A percentile compares a stretch with the other conserved stretches of the same genome.
Conservation (phyloP, 92 coral and sea anemone genomes). For the Phenganax marumi region DNA sequence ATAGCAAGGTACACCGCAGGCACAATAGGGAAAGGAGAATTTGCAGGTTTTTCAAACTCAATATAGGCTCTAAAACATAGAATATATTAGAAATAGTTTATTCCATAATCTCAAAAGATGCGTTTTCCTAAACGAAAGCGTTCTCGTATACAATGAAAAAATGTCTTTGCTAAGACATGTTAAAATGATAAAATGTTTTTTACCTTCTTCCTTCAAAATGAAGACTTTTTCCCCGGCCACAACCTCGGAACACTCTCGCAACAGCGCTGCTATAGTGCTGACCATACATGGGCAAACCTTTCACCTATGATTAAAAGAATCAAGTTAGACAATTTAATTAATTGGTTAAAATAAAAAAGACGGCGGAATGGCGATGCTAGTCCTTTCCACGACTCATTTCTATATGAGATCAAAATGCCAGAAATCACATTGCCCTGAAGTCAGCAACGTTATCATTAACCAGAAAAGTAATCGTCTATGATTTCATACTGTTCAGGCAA, state of each 20-base stretch:
- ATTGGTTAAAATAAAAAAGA: too few species aligned
- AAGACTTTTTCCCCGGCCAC: constrained; percentile 85
- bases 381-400: too few species aligned
- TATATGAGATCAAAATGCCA: too few species aligned
- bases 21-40: constrained; percentile 48
- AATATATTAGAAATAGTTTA: background rate
- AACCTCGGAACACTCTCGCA: constrained; percentile 79
- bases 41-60: constrained; percentile 72
- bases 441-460: too few species aligned
- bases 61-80: constrained; percentile 71
- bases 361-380: too few species aligned
- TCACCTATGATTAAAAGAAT: constrained; percentile 53
- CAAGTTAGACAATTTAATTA: background rate
- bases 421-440: too few species aligned
- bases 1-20: constrained; percentile 94
- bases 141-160: background rate
- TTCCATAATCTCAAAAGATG: background rate
- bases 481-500: too few species aligned
- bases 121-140: background rate
- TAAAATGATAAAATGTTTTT: background rate
- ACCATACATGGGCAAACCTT: constrained; percentile 89
- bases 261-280: constrained; percentile 74
- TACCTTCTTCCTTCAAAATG: constrained; percentile 92
- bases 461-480: too few species aligned
- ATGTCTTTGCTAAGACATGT: background rate